phyloP scores from a whole-genome alignment of 1,140 invertebrate genomes.

The Babylonia areolata region DNA sequence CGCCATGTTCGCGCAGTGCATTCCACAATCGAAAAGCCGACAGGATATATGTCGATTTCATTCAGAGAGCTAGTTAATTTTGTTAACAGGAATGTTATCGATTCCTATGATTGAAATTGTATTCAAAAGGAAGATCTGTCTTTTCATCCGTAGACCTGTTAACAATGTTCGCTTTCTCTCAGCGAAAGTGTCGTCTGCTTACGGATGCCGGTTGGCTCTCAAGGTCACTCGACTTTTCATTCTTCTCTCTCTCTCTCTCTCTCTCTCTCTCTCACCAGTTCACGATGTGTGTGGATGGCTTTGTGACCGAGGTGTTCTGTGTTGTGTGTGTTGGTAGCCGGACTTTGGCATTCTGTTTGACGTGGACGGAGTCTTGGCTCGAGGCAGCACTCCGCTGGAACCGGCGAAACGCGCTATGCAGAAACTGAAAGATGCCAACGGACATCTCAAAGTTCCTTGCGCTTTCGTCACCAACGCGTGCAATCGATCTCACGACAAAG shows the following conservation, averaged over 20 bases:
- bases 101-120: background rate
- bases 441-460: slow-evolving; percentile 82
- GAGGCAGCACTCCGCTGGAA: slow-evolving; percentile 82
- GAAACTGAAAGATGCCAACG: slow-evolving; percentile 78
- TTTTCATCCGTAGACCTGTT: background rate
- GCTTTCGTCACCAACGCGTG: slow-evolving; percentile 85
- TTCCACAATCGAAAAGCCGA: too few relatives aligned
- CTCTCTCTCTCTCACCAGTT: background rate
- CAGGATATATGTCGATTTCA: too few relatives aligned
- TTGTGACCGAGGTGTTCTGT: background rate
- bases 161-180: background rate
- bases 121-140: background rate
- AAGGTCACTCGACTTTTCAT: background rate
- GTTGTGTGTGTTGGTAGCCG: slow-evolving; percentile 46
- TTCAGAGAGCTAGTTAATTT: too few relatives aligned
- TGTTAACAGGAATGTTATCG: background rate
- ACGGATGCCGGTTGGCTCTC: background rate
- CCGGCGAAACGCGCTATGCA: slow-evolving; percentile 80
- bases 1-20: background rate
- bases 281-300: too few relatives aligned
- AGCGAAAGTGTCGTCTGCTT: slow-evolving; percentile 14
- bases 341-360: slow-evolving; percentile 84
- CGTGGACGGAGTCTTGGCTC: slow-evolving; percentile 84
- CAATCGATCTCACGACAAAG: slow-evolving; percentile 81
- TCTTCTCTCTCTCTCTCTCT: background rate